Base-by-base conservation (phyloP, 1,140 invertebrate species). In the Tetraneura akinire region DNA sequence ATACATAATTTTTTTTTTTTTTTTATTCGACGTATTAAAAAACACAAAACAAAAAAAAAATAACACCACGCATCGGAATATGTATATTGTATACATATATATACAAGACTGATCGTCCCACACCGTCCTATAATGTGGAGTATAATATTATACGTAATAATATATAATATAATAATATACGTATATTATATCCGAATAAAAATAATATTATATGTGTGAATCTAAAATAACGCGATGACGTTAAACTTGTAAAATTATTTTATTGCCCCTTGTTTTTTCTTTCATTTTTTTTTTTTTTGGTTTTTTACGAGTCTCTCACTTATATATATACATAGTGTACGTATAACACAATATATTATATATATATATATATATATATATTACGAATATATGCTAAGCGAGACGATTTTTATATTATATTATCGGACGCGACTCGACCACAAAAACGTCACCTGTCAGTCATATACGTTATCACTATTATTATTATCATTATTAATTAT, bases 241-340 rank as follows among this genome's bases (percentile, higher is more conserved):
- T 78, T 78, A 78, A 78, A 78, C 74, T 78, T 78, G 74, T 78
- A 78, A 78, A 62, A 78, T 78, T 78, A 78, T 78, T 78, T 78
- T 78, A 78, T 78, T 78, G 55, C 55, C 74, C 74, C 74, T 78
- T 78, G 73, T 62, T 60, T 57, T 32, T 70, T 49, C 10, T 71
- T 45, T 49, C 16, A n/a, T 71, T 71, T 51, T n/a, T n/a, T n/a
- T n/a, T n/a, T n/a, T n/a, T n/a, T n/a, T n/a, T n/a, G n/a, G n/a
- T n/a, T n/a, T n/a, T n/a, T 51, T 51, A 71, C 47, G 37, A 47
- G 10, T 45, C 26, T 21, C 66, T 68, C 29, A 29, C 14, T 71
- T 71, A 71, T 51, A 51, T 26, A 18, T 49, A 29, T 49, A n/a
- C n/a, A n/a, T n/a, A n/a, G n/a, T n/a, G n/a, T n/a, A n/a, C n/a